Conservation (phyloP, 2,888 invertebrate species). For the Octodonta nipae region DNA sequence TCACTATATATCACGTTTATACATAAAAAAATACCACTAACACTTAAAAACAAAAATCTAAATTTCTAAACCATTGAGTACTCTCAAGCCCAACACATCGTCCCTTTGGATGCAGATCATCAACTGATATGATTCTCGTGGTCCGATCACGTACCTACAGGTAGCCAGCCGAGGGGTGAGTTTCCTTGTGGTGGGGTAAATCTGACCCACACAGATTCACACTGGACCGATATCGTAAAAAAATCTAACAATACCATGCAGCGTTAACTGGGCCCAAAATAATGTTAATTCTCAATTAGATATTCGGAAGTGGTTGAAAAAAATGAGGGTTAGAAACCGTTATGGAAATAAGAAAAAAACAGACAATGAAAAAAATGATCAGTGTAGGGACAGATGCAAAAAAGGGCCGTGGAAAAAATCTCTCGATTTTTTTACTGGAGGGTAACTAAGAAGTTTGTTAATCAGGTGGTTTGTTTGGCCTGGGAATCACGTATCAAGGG, state of each 20-base stretch:
- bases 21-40: conserved; percentile 7
- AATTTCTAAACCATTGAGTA: conserved; percentile 2
- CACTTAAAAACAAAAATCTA: conserved; percentile 1
- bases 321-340: too few relatives aligned
- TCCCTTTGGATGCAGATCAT: conserved; percentile 18
- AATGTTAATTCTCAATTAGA: conserved; percentile 26
- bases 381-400: too few relatives aligned
- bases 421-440: too few relatives aligned
- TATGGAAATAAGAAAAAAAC: too few relatives aligned
- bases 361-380: too few relatives aligned
- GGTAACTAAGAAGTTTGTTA: too few relatives aligned
- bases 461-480: too few relatives aligned
- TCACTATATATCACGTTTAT: too few relatives aligned
- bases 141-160: not conserved
- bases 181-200: conserved; percentile 11
- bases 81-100: not conserved
- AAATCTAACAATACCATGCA: not conserved
- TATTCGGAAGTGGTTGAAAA: conserved; percentile 11
- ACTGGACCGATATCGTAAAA: not conserved
- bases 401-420: too few relatives aligned
- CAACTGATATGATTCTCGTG: conserved; percentile 14
- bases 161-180: conserved; percentile 7
- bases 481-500: too few relatives aligned
- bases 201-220: conserved; percentile 12
- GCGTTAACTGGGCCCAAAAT: conserved; percentile 18